These are phyloP conservation scores for Strigamia transsilvanica DNA, from an alignment of 2,888 invertebrate species.

Conservation along the genomic window DNA sequence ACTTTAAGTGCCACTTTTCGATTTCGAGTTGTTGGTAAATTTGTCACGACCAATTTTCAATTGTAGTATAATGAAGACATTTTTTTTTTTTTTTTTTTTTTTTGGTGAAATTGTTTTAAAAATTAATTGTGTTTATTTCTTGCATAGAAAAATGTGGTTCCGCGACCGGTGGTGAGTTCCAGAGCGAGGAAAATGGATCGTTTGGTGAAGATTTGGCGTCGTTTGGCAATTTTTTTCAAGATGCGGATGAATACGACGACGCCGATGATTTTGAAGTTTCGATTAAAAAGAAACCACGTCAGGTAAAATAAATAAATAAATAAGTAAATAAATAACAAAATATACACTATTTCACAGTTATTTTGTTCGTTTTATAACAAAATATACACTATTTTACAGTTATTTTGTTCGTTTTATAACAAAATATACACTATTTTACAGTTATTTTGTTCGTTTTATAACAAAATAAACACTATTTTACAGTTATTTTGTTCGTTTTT, in stretches of 20 bases:
- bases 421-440: no score
- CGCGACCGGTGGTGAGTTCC: neutral
- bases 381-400: no score
- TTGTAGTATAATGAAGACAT: neutral
- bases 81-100: neutral
- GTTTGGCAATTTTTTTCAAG: neutral
- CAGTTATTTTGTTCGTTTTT: neutral
- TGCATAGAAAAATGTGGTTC: neutral
- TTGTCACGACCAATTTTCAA: constrained; percentile 29
- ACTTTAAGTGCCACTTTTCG: constrained; percentile 22
- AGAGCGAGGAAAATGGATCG: neutral
- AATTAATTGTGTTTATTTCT: neutral
- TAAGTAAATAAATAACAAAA: no score
- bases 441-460: no score
- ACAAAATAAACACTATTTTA: no score
- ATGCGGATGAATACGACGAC: neutral
- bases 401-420: no score
- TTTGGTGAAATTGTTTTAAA: neutral
- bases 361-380: no score
- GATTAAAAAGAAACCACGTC: neutral
- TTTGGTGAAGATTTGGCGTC: neutral
- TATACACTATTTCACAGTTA: no score
- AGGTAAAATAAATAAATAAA: no score
- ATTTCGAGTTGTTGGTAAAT: neutral
- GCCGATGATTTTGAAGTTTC: neutral